These are phyloP conservation scores for Pterois miles DNA, from an alignment of 2,797 vertebrate species.

Conservation along the genomic window DNA sequence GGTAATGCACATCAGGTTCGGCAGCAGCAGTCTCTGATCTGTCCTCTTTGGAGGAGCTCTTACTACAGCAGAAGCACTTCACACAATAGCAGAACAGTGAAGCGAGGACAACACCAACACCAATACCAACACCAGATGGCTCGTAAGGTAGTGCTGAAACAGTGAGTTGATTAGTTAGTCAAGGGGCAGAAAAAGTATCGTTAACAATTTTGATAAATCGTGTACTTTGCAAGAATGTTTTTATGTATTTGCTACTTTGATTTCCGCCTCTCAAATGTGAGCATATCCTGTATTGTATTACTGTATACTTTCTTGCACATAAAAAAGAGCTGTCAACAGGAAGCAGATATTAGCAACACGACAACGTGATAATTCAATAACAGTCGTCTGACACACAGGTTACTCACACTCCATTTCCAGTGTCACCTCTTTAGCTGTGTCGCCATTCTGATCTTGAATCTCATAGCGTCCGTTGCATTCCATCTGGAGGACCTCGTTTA, in stretches of 20 bases:
- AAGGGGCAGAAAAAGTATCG: background rate
- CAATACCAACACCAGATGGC: rapidly evolving
- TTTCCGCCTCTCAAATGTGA: background rate
- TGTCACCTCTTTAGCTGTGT: background rate
- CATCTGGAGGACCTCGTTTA: rapidly evolving
- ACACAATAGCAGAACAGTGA: background rate
- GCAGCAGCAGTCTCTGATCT: background rate
- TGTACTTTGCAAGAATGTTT: background rate
- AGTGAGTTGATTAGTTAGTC: background rate
- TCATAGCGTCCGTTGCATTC: conserved; percentile 15
- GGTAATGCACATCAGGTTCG: background rate
- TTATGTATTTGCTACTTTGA: background rate
- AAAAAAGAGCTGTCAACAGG: background rate
- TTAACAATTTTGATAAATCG: background rate
- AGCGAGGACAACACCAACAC: rapidly evolving
- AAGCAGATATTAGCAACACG: background rate
- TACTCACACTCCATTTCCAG: conserved; percentile 33
- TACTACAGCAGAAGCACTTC: conserved; percentile 17
- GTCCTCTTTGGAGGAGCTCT: background rate
- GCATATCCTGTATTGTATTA: background rate
- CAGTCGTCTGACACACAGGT: background rate
- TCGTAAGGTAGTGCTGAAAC: background rate
- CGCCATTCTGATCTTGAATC: conserved; percentile 13
- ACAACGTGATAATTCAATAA: background rate
- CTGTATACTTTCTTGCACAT: background rate